phyloP scores from a whole-genome alignment of 2,888 invertebrate genomes.

The Lypha dubia region DNA sequence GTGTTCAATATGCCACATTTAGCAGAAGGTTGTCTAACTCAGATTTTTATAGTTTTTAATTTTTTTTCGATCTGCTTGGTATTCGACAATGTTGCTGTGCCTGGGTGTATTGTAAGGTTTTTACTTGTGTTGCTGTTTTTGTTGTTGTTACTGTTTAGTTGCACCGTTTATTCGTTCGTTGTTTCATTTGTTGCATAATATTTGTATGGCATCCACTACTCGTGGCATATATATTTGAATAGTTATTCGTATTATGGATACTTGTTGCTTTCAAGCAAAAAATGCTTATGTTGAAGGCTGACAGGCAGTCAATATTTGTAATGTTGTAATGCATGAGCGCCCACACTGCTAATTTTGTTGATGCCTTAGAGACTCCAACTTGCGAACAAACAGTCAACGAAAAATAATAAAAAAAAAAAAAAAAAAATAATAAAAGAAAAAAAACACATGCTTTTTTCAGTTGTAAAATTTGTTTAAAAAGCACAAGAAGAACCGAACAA shows the following conservation, averaged over 20 bases:
- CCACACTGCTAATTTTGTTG: conserved; percentile 73
- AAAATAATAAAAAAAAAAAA: conserved; percentile 36
- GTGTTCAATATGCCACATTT: not conserved
- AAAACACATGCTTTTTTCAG: conserved; percentile 4
- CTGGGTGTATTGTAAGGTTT: conserved; percentile 44
- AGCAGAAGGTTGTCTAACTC: conserved; percentile 53
- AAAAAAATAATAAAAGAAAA: conserved; percentile 8
- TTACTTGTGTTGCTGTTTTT: no score
- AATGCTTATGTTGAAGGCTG: conserved; percentile 69
- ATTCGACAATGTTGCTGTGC: conserved; percentile 33
- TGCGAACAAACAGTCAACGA: conserved; percentile 52
- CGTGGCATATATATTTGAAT: conserved; percentile 9
- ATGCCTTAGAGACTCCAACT: conserved; percentile 66
- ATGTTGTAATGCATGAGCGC: conserved; percentile 67
- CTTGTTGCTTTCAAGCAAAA: conserved; percentile 54
- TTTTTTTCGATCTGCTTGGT: conserved; percentile 17
- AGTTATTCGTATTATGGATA: conserved; percentile 32
- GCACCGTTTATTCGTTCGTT: conserved; percentile 17
- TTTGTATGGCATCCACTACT: conserved; percentile 30
- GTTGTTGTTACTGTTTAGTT: not conserved
- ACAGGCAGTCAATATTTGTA: conserved; percentile 69
- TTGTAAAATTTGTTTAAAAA: conserved; percentile 32
- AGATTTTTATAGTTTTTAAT: conserved; percentile 34
- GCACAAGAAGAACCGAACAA: conserved; percentile 2
- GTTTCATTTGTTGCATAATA: conserved; percentile 33